Conservation (phyloP, 53 echinoderm and acorn worm species). For the Zoroaster sp. region DNA sequence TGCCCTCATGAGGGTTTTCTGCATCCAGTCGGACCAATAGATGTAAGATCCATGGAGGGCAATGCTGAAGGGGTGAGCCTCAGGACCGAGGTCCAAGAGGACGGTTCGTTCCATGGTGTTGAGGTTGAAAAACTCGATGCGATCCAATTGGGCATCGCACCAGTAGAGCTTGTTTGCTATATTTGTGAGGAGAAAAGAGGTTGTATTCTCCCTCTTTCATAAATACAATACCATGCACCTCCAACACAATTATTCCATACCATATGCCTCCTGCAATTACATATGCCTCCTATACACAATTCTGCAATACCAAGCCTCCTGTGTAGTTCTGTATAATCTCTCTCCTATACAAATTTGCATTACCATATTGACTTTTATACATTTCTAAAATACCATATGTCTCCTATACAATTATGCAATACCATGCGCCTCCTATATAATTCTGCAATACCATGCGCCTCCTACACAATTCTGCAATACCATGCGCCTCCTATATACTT, state of each 20-base stretch:
- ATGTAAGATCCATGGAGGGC: constrained; percentile 63
- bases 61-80: constrained; percentile 82
- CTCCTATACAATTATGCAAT: too few relatives aligned
- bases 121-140: constrained; percentile 65
- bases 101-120: constrained; percentile 37
- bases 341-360: too few relatives aligned
- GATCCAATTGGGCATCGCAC: constrained; percentile 79
- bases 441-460: too few relatives aligned
- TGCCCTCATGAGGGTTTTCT: constrained; percentile 66
- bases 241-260: background rate
- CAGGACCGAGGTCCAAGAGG: constrained; percentile 42
- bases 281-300: too few relatives aligned
- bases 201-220: background rate
- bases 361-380: too few relatives aligned
- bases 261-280: too few relatives aligned
- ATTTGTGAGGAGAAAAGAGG: background rate
- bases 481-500: too few relatives aligned
- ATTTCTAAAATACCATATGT: too few relatives aligned
- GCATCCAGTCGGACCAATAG: constrained; percentile 93
- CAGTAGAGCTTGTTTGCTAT: constrained; percentile 78
- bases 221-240: background rate
- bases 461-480: too few relatives aligned
- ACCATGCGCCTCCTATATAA: too few relatives aligned
- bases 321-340: too few relatives aligned
- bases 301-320: too few relatives aligned